phyloP scores from a whole-genome alignment of 2,888 invertebrate genomes.

The Thymelicus sylvestris region DNA sequence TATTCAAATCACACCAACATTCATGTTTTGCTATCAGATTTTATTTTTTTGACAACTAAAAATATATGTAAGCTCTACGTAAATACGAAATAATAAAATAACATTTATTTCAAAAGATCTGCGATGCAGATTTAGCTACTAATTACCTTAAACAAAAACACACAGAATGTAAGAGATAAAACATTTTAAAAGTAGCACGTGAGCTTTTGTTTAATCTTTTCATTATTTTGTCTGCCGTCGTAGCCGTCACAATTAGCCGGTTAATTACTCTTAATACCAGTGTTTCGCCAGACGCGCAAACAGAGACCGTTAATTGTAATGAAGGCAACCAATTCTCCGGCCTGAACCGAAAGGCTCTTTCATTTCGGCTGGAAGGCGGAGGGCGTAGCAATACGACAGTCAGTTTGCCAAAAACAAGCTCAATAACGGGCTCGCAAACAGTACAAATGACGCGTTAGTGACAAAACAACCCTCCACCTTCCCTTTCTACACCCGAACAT shows the following conservation, averaged over 20 bases:
- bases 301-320: conserved; percentile 77
- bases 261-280: conserved; percentile 81
- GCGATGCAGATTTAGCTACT: conserved; percentile 13
- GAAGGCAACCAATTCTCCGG: conserved; percentile 76
- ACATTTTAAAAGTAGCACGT: conserved; percentile 37
- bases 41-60: no score
- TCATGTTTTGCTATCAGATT: no score
- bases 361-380: conserved; percentile 71
- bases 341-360: conserved; percentile 73
- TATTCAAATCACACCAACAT: no score
- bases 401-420: conserved; percentile 81
- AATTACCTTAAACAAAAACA: conserved; percentile 30
- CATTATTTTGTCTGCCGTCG: conserved; percentile 67
- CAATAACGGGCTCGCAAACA: conserved; percentile 81
- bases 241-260: conserved; percentile 68
- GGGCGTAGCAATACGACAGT: conserved; percentile 69
- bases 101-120: neutral
- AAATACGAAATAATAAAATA: neutral
- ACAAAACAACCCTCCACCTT: conserved; percentile 68
- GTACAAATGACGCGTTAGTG: conserved; percentile 81
- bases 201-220: conserved; percentile 54
- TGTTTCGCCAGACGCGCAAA: conserved; percentile 80
- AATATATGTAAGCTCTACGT: no score
- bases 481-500: conserved; percentile 55
- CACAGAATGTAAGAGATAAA: conserved; percentile 25